Base-by-base conservation (phyloP, 2,797 vertebrate genomes). In the Denticeps clupeoides region DNA sequence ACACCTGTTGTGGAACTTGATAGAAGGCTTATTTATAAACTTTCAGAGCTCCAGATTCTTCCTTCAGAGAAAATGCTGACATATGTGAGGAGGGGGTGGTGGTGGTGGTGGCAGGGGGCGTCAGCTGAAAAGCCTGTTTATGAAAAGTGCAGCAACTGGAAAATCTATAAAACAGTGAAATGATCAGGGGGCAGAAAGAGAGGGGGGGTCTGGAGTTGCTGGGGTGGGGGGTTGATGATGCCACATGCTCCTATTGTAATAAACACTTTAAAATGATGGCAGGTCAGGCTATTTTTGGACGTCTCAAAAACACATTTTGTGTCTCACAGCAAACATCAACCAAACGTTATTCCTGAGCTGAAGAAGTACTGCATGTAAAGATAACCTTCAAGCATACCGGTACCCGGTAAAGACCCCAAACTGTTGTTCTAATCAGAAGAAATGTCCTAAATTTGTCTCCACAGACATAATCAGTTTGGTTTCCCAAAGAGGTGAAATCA, bases 1-100 rank as follows among this genome's bases (percentile, higher is more conserved):
- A 92, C 95, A 99, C 93, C 93, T 97, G 95, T 95, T 93, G 90
- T 91, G 93, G 92, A 99, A 99, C 93, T 95, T 99, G 92, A 97
- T 94, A 91, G 93, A 99, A 94, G 95, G 88, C 89, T 96, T 99
- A 97, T 99, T 99, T 97, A 93, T 97, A 99, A 97, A 99, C 91
- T 93, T 97, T 93, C 91, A 84, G 88, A 84, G 88, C 88, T 88
- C 80, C 80, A 83, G 91, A 93, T 94, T 95, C 93, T 90, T 93
- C 80, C 83, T 82, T 89, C 88, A 87, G 85, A 90, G 90, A 95
- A 92, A 89, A 89, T 67, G 82, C 88, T 88, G 86, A 89, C 90
- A 85, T 87, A 84, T 78, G 84, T 79, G 79, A 79, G 83, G 70
- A 78, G 76, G 75, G 79, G 44, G 49, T 58, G 27, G 28, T 21